phyloP scores from a whole-genome alignment of 2,797 vertebrate species.

The Chelmon rostratus region DNA sequence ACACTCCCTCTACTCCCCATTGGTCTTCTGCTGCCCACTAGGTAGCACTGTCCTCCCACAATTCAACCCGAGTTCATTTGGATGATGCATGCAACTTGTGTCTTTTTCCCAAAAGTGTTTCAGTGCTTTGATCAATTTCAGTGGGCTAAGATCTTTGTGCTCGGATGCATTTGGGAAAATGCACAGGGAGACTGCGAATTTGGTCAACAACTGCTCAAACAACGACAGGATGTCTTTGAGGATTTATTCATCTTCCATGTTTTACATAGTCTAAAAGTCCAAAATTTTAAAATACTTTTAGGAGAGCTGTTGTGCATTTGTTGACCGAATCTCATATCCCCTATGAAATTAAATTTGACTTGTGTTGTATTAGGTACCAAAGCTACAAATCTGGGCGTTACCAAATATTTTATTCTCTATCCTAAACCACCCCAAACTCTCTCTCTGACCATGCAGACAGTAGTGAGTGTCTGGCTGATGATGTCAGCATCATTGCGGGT shows the following conservation, averaged over 20 bases:
- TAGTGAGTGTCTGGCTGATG: constrained; percentile 94
- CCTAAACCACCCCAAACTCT: constrained; percentile 20
- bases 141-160: constrained; percentile 14
- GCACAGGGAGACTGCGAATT: constrained; percentile 30
- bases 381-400: background rate
- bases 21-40: constrained; percentile 56
- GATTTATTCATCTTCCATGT: background rate
- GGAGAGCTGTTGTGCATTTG: constrained; percentile 41
- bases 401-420: background rate
- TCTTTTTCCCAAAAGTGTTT: constrained; percentile 59
- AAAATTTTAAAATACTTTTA: constrained; percentile 1
- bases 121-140: constrained; percentile 21
- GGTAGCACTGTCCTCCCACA: constrained; percentile 62
- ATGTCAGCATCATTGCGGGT: constrained; percentile 97
- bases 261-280: background rate
- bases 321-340: constrained; percentile 58
- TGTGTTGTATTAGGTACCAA: constrained; percentile 15
- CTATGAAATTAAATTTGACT: constrained; percentile 20
- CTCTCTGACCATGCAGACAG: constrained; percentile 87
- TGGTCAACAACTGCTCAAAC: constrained; percentile 58
- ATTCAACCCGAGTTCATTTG: constrained; percentile 24
- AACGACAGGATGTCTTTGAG: background rate
- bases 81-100: constrained; percentile 62
- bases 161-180: constrained; percentile 55
- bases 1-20: background rate